Evolutionary conservation across 1,140 invertebrate species (phyloP).

Genomic region (Hylyphantes graminicola): DNA sequence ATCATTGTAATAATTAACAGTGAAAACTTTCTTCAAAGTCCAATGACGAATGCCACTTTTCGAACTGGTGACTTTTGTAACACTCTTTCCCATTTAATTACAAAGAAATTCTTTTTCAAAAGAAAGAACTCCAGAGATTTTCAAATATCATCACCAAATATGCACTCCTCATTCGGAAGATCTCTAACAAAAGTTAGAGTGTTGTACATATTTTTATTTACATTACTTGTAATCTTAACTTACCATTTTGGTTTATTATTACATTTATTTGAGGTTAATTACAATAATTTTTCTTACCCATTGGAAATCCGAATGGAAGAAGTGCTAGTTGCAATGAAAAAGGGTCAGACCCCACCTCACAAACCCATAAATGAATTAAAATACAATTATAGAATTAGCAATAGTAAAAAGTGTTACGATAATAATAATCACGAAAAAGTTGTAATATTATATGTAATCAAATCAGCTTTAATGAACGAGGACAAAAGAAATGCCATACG

Average conservation of each 20-base stretch:
- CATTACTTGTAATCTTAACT: slow-evolving; percentile 65
- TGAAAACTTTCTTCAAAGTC: too few relatives aligned
- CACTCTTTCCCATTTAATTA: too few relatives aligned
- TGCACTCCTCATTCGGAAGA: neutral
- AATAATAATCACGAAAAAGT: slow-evolving; percentile 61
- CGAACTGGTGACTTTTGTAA: too few relatives aligned
- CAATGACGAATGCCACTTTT: too few relatives aligned
- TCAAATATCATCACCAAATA: neutral
- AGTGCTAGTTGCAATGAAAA: slow-evolving; percentile 65
- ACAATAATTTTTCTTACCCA: slow-evolving; percentile 77
- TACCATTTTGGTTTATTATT: slow-evolving; percentile 77
- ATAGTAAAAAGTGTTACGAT: slow-evolving; percentile 63
- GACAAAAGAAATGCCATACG: slow-evolving; percentile 79
- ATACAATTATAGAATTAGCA: slow-evolving; percentile 63
- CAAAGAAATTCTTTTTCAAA: too few relatives aligned
- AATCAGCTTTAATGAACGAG: slow-evolving; percentile 82
- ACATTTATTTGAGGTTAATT: slow-evolving; percentile 77
- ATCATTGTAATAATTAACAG: too few relatives aligned
- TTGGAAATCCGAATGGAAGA: slow-evolving; percentile 68
- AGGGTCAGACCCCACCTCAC: neutral
- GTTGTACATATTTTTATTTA: neutral
- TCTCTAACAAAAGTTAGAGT: neutral
- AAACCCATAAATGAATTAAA: slow-evolving; percentile 65
- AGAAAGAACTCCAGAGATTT: too few relatives aligned
- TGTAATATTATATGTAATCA: slow-evolving; percentile 74